A percentile compares a stretch with the other conserved stretches of the same genome.
These are phyloP conservation scores for Melanostigma gelatinosum DNA, from an alignment of 2,113 vertebrate genomes.

Conservation along the genomic window DNA sequence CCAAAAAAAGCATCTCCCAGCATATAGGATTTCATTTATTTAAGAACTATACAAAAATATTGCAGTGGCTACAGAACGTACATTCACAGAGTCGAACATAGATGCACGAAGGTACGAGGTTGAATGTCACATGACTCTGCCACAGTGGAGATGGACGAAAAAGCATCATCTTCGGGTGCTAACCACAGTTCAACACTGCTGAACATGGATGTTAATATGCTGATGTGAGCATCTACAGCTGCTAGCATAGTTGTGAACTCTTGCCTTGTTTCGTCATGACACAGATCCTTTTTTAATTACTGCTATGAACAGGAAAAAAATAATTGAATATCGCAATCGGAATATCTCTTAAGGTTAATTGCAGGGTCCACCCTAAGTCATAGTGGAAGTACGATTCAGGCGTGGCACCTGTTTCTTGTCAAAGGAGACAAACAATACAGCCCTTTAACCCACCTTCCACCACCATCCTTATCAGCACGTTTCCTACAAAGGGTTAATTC, in stretches of 20 bases:
- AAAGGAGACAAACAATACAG: conserved; percentile 46
- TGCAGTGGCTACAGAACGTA: neutral
- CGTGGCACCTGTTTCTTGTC: conserved; percentile 70
- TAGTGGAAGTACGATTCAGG: conserved; percentile 33
- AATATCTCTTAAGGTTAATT: conserved; percentile 26
- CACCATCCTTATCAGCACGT: conserved; percentile 76
- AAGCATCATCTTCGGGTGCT: neutral
- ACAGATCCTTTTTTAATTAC: neutral
- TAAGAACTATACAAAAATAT: neutral
- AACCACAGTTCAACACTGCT: neutral
- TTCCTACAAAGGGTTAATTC: conserved; percentile 94
- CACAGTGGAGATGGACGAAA: neutral
- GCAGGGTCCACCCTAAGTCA: conserved; percentile 3
- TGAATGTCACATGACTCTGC: neutral
- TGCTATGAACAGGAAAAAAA: neutral
- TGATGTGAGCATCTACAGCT: neutral
- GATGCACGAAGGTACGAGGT: neutral
- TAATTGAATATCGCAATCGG: neutral
- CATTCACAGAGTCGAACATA: neutral
- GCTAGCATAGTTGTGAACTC: neutral
- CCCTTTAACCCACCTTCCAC: conserved; percentile 67
- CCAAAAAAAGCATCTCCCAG: neutral
- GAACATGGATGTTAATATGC: neutral
- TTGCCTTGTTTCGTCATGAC: neutral
- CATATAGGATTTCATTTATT: neutral